These are phyloP conservation scores for Ovis aries DNA, from an alignment of 2,113 vertebrate genomes.

Conservation along the genomic window ARS-UI_Ramb_v3.0 NC_056074.1:27513001-27513500, in stretches of 20 bases:
- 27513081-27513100: background rate
- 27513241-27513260: background rate
- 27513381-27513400: background rate
- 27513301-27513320: background rate
- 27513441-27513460: background rate
- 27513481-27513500: background rate
- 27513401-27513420: background rate
- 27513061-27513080: background rate
- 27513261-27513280: background rate
- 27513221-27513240: background rate
- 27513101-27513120: background rate
- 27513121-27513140: background rate
- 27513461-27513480: background rate
- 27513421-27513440: accelerated
- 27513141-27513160: background rate
- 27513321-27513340: background rate
- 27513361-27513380: background rate
- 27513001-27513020: background rate
- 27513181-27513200: background rate
- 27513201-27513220: background rate
- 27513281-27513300: background rate
- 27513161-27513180: background rate
- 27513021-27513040: background rate
- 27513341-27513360: background rate
- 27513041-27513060: background rate